Conservation (phyloP, 1,140 invertebrate genomes). For the Tachypleus tridentatus region DNA sequence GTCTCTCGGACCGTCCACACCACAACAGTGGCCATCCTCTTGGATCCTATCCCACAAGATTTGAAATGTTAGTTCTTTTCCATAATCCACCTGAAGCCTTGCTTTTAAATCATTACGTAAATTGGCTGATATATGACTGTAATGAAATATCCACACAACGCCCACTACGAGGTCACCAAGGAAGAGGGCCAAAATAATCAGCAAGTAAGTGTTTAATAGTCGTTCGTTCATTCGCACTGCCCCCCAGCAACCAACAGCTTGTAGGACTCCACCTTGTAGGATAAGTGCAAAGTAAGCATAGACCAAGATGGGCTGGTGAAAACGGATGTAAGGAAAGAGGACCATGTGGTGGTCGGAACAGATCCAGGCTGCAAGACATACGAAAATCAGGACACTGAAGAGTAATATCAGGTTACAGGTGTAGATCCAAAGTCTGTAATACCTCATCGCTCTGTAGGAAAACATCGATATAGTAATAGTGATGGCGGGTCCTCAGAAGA, state of each 20-base stretch:
- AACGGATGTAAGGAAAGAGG: constrained; percentile 45
- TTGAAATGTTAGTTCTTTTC: constrained; percentile 49
- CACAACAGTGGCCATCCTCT: constrained; percentile 60
- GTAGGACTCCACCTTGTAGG: constrained; percentile 47
- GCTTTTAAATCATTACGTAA: constrained; percentile 51
- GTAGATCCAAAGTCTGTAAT: constrained; percentile 87
- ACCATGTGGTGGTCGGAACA: constrained; percentile 44
- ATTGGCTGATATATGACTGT: constrained; percentile 57
- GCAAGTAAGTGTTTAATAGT: constrained; percentile 70
- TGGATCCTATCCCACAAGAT: constrained; percentile 67
- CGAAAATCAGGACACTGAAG: constrained; percentile 64
- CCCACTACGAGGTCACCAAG: constrained; percentile 72
- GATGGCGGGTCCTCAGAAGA: no score
- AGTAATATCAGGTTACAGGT: constrained; percentile 76
- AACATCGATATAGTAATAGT: constrained; percentile 27
- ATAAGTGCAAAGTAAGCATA: constrained; percentile 69
- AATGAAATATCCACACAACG: constrained; percentile 72
- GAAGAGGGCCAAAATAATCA: constrained; percentile 60
- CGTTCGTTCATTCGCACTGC: constrained; percentile 62
- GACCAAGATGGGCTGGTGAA: constrained; percentile 65
- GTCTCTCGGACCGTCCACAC: constrained; percentile 53
- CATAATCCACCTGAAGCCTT: constrained; percentile 49
- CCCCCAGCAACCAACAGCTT: constrained; percentile 63
- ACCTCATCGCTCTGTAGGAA: constrained; percentile 35
- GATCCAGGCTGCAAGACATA: constrained; percentile 56